Evolutionary conservation across 2,797 vertebrate genomes (phyloP), one percentile per base, ranked within the genome.

Genomic region (Alca torda): DNA sequence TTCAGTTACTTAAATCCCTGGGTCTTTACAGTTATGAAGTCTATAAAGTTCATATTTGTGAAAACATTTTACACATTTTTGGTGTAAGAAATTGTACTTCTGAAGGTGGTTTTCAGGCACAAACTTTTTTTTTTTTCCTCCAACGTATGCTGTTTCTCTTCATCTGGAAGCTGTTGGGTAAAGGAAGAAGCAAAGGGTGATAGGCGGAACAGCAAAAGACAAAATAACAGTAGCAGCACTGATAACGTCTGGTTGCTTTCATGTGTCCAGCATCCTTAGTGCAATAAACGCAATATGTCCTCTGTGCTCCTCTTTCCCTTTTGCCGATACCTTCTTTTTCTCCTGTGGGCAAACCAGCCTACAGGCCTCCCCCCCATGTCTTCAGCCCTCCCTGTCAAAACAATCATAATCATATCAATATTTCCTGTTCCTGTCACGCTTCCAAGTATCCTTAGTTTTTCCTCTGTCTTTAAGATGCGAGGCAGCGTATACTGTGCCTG

Each of bases 41-140:
- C 68, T 83, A 60, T 94, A 92, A 92, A 75, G 11, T 70, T 84
- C 25, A 31, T 94, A 84, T 87, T 91, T 95, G 72, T 92, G 92
- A 94, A 97, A 95, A 68, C 39, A 64, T 95, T 96, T 95, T 95
- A 87, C 70, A 81, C 33, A 24, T 73, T 96, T 93, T 95, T 90
- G 30, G 14, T 77, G 68, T 96, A 46, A 81, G n/a, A 86, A 80
- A 63, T 88, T 93, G 53, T 95, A 87, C 82, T 96, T 96, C 80
- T 89, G 69, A 91, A 85, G 87, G 37, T 93, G 76, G 28, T 86
- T 97, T 95, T 93, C 91, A 95, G 94, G 56, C 33, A 69, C 11
- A 69, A 88, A 37, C 39, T 48, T 69, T 15, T 21, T 82, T 82
- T 94, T 94, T 83, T 85, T 63, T 57, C 64, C 73, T 94, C 75